These are phyloP conservation scores for Monodelphis domestica DNA, from an alignment of 2,797 vertebrate genomes.

Conservation along the genomic window DNA sequence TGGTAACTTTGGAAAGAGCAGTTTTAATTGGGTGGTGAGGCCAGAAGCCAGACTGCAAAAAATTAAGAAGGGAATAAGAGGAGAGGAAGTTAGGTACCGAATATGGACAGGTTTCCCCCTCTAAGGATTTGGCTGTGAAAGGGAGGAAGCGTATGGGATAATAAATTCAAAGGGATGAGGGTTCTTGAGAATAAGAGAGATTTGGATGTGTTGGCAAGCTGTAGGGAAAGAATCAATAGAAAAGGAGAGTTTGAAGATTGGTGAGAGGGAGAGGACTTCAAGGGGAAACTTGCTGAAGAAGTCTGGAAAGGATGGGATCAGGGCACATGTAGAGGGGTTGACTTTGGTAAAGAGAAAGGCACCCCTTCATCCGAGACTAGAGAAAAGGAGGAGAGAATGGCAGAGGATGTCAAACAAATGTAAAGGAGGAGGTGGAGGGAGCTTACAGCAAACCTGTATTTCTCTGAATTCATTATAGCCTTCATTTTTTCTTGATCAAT, in stretches of 20 bases:
- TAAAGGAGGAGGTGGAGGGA: neutral
- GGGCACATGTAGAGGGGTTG: neutral
- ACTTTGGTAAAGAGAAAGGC: neutral
- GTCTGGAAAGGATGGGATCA: neutral
- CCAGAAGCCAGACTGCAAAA: neutral
- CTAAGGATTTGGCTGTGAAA: neutral
- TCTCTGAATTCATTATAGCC: neutral
- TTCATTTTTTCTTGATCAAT: neutral
- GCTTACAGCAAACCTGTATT: neutral
- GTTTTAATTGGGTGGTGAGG: neutral
- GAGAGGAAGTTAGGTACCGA: neutral
- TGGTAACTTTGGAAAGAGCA: neutral
- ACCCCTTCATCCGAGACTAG: neutral
- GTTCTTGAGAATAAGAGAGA: neutral
- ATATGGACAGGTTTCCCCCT: neutral
- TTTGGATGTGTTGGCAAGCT: neutral
- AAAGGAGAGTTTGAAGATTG: neutral
- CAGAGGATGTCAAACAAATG: neutral
- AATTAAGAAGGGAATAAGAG: neutral
- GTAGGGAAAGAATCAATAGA: neutral
- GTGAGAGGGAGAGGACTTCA: neutral
- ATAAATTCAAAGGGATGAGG: neutral
- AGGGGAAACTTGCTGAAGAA: neutral
- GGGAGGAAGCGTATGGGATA: neutral
- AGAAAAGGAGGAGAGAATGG: neutral